phyloP scores from a whole-genome alignment of 2,888 invertebrate genomes.

The Tenthredo scrophulariae region DNA sequence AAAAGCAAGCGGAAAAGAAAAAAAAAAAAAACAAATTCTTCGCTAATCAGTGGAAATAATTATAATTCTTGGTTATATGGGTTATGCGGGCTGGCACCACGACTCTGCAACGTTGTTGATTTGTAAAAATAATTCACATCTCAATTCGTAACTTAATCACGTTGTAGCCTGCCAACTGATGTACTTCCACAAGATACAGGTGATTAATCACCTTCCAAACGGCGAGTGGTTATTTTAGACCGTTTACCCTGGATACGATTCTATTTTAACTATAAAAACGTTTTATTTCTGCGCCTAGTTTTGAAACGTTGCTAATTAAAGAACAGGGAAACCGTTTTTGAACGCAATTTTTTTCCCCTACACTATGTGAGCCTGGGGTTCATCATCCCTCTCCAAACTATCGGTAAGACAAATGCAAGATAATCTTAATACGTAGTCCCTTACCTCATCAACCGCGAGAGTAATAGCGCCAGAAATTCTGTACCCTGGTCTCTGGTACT shows the following conservation, averaged over 20 bases:
- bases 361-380: neutral
- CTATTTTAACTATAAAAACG: constrained; percentile 12
- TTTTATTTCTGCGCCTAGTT: neutral
- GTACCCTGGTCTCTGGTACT: constrained; percentile 88
- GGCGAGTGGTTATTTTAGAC: constrained; percentile 7
- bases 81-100: neutral
- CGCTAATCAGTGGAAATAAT: neutral
- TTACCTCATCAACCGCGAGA: constrained; percentile 90
- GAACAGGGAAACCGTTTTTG: neutral
- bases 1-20: too few relatives aligned
- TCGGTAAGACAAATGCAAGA: too few relatives aligned
- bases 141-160: constrained; percentile 29
- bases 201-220: constrained; percentile 27
- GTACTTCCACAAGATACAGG: constrained; percentile 18
- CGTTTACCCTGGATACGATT: neutral
- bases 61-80: neutral
- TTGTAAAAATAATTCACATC: constrained; percentile 8
- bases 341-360: neutral
- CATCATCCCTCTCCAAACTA: neutral
- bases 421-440: neutral
- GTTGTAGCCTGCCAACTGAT: constrained; percentile 14
- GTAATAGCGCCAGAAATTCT: constrained; percentile 91
- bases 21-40: neutral
- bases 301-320: neutral
- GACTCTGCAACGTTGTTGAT: constrained; percentile 9